A percentile compares a stretch with the other conserved stretches of the same genome.
Conservation (phyloP, 2,888 invertebrate genomes). For the Aspidiotus rigidus region DNA sequence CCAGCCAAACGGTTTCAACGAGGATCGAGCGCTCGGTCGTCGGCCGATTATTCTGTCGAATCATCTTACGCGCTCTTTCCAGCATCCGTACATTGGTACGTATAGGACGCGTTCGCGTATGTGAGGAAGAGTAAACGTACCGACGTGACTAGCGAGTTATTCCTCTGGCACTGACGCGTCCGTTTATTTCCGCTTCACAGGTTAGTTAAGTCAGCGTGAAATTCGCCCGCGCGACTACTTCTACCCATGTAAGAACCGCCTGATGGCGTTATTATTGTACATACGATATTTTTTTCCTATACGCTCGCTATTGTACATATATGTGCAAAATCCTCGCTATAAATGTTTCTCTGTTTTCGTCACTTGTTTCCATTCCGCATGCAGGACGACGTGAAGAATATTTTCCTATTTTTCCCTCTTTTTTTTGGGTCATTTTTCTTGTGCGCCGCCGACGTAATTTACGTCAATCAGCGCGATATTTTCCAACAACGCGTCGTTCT, state of each 20-base stretch:
- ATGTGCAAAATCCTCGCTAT: neutral
- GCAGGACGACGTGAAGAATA: constrained; percentile 25
- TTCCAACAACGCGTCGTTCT: too few relatives aligned
- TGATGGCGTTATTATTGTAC: neutral
- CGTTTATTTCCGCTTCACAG: constrained; percentile 38
- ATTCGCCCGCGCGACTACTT: constrained; percentile 35
- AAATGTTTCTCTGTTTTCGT: constrained; percentile 25
- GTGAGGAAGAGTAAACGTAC: neutral
- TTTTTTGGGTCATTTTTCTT: neutral
- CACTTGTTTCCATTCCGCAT: constrained; percentile 18
- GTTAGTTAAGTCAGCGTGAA: constrained; percentile 37
- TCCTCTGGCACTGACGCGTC: constrained; percentile 33
- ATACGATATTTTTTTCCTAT: constrained; percentile 8
- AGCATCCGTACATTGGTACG: neutral
- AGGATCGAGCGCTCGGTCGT: too few relatives aligned
- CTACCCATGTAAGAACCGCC: neutral
- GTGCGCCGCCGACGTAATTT: neutral
- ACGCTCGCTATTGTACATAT: neutral
- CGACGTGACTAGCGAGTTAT: constrained; percentile 28
- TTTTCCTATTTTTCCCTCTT: constrained; percentile 4
- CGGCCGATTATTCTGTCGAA: neutral
- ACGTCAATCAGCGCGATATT: neutral
- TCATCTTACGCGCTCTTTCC: neutral
- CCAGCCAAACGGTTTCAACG: too few relatives aligned
- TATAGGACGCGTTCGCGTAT: neutral